Evolutionary conservation across 30 jellyfish, hydroid and myxozoan species (phyloP).

Genomic region (Aurelia aurita complex sp. Pacific): DNA sequence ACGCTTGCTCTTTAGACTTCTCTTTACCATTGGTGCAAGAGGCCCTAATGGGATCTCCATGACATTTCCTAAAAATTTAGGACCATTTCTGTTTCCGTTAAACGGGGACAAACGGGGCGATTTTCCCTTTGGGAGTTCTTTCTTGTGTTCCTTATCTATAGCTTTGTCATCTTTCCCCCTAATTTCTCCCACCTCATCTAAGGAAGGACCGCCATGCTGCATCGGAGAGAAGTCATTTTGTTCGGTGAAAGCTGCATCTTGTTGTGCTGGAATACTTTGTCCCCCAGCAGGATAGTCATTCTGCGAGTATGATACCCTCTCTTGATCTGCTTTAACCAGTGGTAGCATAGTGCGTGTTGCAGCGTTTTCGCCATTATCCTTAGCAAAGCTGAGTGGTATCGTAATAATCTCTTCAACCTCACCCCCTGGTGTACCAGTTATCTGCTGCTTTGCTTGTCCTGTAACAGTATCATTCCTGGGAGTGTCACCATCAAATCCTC

Average conservation of each 20-base stretch:
- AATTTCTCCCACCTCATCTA: not conserved
- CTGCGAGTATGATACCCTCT: not conserved
- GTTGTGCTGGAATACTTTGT: no score
- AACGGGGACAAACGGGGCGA: constrained; percentile 44
- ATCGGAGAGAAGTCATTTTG: no score
- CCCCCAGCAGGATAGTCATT: no score
- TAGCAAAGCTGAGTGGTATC: constrained; percentile 24
- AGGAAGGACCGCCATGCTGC: no score
- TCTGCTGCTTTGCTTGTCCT: constrained; percentile 50
- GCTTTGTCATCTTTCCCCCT: not conserved
- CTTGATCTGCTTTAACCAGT: no score
- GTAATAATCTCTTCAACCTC: constrained; percentile 15
- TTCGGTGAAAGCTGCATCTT: no score
- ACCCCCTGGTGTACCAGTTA: not conserved
- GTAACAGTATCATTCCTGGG: constrained; percentile 14
- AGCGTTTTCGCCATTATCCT: not conserved
- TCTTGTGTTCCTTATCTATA: constrained; percentile 6
- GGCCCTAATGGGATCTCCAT: constrained; percentile 48
- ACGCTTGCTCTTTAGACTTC: not conserved
- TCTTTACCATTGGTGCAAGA: not conserved
- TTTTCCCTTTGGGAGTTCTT: constrained; percentile 54
- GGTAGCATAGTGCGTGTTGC: no score
- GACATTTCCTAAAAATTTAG: constrained; percentile 14
- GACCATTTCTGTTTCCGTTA: constrained; percentile 43
- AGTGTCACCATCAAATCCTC: not conserved